Evolutionary conservation across 2,888 invertebrate species (phyloP).

Genomic region (Leptopilina syphax): DNA sequence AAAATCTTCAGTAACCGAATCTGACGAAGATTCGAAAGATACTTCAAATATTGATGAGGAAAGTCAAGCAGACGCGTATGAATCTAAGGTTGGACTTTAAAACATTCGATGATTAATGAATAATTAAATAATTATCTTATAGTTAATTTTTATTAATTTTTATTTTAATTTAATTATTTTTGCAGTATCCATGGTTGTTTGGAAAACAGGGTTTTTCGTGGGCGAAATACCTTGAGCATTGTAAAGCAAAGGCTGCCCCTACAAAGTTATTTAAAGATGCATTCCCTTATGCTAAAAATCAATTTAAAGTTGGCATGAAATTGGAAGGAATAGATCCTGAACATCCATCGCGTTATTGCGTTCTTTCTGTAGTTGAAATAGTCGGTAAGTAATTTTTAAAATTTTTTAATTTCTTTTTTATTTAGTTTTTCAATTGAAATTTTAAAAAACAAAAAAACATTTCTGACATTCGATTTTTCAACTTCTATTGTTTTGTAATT

Average conservation of each 20-base stretch:
- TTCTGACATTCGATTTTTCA: constrained; percentile 1
- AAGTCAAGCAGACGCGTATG: constrained; percentile 61
- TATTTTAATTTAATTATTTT: constrained; percentile 48
- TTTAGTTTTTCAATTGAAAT: background rate
- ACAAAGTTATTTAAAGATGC: constrained; percentile 88
- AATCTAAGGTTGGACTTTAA: constrained; percentile 67
- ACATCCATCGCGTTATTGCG: constrained; percentile 93
- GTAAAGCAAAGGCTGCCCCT: constrained; percentile 86
- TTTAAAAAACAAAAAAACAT: no score
- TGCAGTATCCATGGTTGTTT: constrained; percentile 83
- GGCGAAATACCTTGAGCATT: constrained; percentile 86
- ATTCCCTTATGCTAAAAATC: constrained; percentile 87
- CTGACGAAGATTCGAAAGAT: constrained; percentile 74
- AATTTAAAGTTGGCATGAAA: constrained; percentile 91
- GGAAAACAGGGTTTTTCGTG: constrained; percentile 87
- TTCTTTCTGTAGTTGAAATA: constrained; percentile 89
- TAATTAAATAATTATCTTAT: background rate
- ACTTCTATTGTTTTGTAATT: no score
- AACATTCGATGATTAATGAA: constrained; percentile 35
- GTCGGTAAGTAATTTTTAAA: constrained; percentile 70
- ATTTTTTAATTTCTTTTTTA: background rate
- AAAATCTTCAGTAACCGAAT: constrained; percentile 60
- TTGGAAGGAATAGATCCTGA: constrained; percentile 96
- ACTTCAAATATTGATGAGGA: constrained; percentile 68
- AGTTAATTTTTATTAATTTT: constrained; percentile 26